Percentiles rank a stretch among this genome's conserved stretches.
These are phyloP conservation scores for Caenorhabditis imperialis DNA, from an alignment of 2,888 invertebrate genomes.

Conservation along the genomic window DNA sequence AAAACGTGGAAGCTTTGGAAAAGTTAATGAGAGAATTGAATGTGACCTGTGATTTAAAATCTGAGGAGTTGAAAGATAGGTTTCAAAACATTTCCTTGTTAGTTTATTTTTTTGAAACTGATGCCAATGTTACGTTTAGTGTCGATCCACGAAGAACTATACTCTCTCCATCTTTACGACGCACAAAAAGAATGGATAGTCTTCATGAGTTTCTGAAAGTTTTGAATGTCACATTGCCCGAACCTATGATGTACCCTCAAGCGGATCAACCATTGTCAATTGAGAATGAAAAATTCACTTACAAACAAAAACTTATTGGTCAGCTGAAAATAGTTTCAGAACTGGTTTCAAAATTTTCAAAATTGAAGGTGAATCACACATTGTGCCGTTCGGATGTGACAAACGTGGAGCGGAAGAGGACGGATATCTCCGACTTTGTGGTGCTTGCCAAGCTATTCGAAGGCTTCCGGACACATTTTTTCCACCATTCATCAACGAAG, in stretches of 20 bases:
- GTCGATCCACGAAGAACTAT: constrained; percentile 72
- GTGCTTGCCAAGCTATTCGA: constrained; percentile 77
- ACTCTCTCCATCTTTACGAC: constrained; percentile 70
- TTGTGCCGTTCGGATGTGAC: constrained; percentile 78
- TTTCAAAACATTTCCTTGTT: constrained; percentile 75
- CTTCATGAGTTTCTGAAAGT: constrained; percentile 46
- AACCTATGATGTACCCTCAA: constrained; percentile 19
- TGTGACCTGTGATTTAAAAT: constrained; percentile 73
- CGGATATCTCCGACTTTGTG: constrained; percentile 77
- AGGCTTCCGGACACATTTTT: constrained; percentile 77
- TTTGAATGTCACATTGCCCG: constrained; percentile 31
- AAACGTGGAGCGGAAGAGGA: constrained; percentile 77
- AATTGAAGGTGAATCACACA: constrained; percentile 74
- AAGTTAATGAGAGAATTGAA: constrained; percentile 75
- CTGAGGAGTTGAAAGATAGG: constrained; percentile 64
- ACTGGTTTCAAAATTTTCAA: not conserved
- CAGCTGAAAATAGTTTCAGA: not conserved
- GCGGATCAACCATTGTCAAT: constrained; percentile 58
- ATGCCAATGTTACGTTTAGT: constrained; percentile 27
- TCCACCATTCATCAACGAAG: constrained; percentile 79
- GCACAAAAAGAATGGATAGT: constrained; percentile 54
- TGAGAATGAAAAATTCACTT: constrained; percentile 57
- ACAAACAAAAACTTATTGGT: constrained; percentile 67
- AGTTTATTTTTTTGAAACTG: constrained; percentile 17
- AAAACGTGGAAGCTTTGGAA: constrained; percentile 77